Base-by-base conservation (phyloP, 2,113 vertebrate species). In the Smithornis capensis region DNA sequence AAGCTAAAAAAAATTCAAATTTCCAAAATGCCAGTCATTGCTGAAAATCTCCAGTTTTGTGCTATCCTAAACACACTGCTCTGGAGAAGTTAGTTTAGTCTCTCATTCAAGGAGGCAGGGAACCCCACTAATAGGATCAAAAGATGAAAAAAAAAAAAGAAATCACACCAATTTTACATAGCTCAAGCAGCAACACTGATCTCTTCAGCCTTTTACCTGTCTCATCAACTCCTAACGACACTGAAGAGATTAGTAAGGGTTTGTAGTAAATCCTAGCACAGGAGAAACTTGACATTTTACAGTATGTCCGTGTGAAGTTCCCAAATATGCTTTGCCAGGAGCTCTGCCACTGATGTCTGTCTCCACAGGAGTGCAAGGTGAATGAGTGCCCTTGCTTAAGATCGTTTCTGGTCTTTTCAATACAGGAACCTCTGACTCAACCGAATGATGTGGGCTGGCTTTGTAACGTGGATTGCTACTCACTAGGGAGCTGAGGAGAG, bases 401-500 rank as follows among this genome's bases (percentile, higher is more conserved):
- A 95, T 92, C 64, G 45, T 79, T 95, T 49, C 92, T 95, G 87
- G 87, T 55, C 87, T 85, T 91, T 96, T 92, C 86, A 87, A 14
- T 76, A 24, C 83, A 93, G 93, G 73, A 96, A 90, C 90, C 44
- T 89, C 93, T 84, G 88, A 87, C 86, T 78, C 2, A 23, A 76
- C 65, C 7, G 13, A 95, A 84, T 71, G 57, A 92, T 94, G 88
- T 93, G 88, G 92, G 86, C 75, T 88, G 79, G 79, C 71, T 94
- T 80, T 84, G 28, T 55, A 82, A 83, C 0, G 0, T 16, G 68
- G 90, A 86, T 89, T 91, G 95, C 95, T 76, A 13, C 69, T 80
- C 93, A 55, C 90, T 47, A 59, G 95, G 88, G 96, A 91, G 63
- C 81, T 85, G 89, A 95, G 86, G 75, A 76, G 77, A 95, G 89